These are phyloP conservation scores for Catostomus latipinnis DNA, from an alignment of 2,797 vertebrate species.

Conservation along the genomic window DNA sequence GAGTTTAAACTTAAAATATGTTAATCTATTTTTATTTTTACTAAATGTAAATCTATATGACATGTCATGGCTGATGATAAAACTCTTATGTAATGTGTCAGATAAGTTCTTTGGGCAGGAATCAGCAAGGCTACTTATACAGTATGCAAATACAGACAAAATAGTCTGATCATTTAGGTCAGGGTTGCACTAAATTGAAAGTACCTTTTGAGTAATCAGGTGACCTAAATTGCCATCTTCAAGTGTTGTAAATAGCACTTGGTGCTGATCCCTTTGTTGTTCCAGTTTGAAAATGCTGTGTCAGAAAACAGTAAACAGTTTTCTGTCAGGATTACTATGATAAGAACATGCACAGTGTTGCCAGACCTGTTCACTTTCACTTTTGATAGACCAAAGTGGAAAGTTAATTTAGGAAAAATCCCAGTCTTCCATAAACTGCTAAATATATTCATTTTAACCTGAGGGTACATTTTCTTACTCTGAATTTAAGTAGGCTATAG, in stretches of 20 bases:
- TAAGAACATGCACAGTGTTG: neutral
- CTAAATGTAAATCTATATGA: neutral
- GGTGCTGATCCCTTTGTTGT: neutral
- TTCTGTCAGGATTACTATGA: neutral
- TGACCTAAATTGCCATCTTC: neutral
- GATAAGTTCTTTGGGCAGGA: conserved; percentile 3
- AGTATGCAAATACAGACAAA: conserved; percentile 28
- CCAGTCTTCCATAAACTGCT: neutral
- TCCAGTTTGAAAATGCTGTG: neutral
- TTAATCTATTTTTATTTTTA: no score
- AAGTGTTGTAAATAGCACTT: neutral
- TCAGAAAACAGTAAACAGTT: neutral
- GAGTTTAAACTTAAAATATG: neutral
- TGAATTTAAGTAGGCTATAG: no score
- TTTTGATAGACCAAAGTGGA: neutral
- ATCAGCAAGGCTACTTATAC: conserved; percentile 9
- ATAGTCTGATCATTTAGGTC: neutral
- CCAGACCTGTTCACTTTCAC: conserved; percentile 8
- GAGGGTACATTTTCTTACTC: no score
- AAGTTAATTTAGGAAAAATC: neutral
- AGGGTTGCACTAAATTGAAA: neutral
- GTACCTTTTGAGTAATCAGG: neutral
- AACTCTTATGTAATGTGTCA: neutral
- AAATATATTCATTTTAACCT: no score
- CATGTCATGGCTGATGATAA: neutral